phyloP scores from a whole-genome alignment of 2,888 invertebrate species.

The Metopia argyrocephala region DNA sequence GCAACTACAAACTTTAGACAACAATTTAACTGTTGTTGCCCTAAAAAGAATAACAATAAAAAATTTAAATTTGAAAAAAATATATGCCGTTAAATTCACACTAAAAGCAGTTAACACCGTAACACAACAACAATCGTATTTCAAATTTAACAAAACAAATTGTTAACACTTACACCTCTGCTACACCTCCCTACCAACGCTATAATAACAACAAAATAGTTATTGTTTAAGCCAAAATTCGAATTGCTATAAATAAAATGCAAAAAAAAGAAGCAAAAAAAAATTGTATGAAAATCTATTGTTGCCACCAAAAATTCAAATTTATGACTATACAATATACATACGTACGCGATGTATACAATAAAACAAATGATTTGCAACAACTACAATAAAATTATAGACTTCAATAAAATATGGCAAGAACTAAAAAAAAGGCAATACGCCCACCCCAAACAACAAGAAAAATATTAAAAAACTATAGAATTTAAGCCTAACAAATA shows the following conservation, averaged over 20 bases:
- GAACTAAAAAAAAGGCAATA: too few species aligned
- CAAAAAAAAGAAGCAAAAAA: background rate
- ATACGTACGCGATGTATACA: background rate
- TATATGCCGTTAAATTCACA: constrained; percentile 51
- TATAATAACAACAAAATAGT: constrained; percentile 4
- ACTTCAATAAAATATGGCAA: too few species aligned
- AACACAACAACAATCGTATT: background rate
- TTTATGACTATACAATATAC: constrained; percentile 51
- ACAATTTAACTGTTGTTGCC: constrained; percentile 44
- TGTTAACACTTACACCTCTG: background rate
- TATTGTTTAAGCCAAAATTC: background rate
- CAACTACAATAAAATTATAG: background rate
- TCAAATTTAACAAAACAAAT: background rate
- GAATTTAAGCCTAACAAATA: background rate
- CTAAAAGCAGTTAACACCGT: constrained; percentile 10
- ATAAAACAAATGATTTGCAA: constrained; percentile 25
- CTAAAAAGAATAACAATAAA: constrained; percentile 20
- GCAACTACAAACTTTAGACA: constrained; percentile 6
- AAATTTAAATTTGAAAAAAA: background rate
- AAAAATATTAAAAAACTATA: background rate
- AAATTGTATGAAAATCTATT: background rate
- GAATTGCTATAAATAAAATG: background rate
- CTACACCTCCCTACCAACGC: constrained; percentile 13
- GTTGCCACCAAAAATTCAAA: constrained; percentile 35
- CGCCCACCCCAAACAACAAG: constrained; percentile 16